Conservation (phyloP, 2,797 vertebrate genomes). For the Acanthornis magna region DNA sequence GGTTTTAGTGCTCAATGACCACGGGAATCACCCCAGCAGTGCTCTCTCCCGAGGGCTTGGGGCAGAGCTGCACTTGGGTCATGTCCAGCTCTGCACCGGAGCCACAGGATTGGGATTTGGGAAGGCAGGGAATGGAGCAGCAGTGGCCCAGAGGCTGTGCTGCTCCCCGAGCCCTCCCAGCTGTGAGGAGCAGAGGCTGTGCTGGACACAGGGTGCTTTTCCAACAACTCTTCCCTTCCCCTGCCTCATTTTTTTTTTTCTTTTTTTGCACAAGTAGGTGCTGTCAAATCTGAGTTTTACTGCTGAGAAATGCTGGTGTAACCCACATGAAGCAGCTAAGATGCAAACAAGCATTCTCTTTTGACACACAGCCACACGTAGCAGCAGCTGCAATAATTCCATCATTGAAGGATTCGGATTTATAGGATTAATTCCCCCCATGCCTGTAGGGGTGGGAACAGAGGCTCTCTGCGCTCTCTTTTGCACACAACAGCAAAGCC, state of each 20-base stretch:
- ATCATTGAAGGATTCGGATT: neutral
- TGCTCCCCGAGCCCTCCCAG: neutral
- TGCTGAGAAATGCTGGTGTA: neutral
- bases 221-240: neutral
- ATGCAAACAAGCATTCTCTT: neutral
- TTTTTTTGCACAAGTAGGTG: neutral
- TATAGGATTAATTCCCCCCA: neutral
- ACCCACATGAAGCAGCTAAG: neutral
- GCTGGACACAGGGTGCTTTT: neutral
- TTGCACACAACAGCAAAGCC: neutral
- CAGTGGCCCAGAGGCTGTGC: too few relatives aligned
- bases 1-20: neutral
- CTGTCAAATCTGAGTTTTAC: neutral
- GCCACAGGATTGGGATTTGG: neutral
- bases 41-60: accelerated
- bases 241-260: too few relatives aligned
- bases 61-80: neutral
- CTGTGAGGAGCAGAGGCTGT: neutral
- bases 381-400: neutral
- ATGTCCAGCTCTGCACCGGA: neutral
- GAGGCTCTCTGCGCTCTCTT: neutral
- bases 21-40: neutral
- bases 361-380: neutral
- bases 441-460: neutral
- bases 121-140: neutral